phyloP scores from a whole-genome alignment of 2,888 invertebrate species.

The Pristionchus exspectatus region DNA sequence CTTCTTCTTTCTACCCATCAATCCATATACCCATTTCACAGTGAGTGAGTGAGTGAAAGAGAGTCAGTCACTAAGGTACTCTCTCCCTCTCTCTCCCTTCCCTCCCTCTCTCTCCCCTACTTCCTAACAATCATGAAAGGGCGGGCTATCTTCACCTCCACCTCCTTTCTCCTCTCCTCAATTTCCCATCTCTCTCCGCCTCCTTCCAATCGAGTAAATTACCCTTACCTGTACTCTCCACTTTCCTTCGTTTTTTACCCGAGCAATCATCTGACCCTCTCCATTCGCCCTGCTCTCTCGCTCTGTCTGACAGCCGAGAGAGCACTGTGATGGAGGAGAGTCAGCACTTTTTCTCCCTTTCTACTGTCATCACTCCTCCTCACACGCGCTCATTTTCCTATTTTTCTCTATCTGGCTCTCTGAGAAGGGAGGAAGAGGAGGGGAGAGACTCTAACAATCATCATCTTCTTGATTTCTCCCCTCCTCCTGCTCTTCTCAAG shows the following conservation, averaged over 20 bases:
- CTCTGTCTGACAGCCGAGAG: too few relatives aligned
- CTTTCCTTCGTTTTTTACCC: slow-evolving; percentile 1
- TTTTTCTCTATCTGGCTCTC: slow-evolving; percentile 24
- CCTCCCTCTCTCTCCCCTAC: background rate
- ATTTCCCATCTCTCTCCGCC: background rate
- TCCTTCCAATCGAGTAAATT: slow-evolving; percentile 1
- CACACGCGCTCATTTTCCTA: slow-evolving; percentile 20
- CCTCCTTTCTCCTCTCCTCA: slow-evolving; percentile 6
- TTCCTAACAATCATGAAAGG: slow-evolving; percentile 51
- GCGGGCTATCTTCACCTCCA: slow-evolving; percentile 47
- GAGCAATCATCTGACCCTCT: too few relatives aligned
- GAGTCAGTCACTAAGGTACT: slow-evolving; percentile 43
- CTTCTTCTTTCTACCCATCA: slow-evolving; percentile 2
- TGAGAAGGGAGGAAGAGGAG: background rate
- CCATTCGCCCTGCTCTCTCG: too few relatives aligned
- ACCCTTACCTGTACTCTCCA: slow-evolving; percentile 48
- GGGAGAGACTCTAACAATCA: slow-evolving; percentile 43
- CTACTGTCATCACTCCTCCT: background rate
- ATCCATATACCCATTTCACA: slow-evolving; percentile 49
- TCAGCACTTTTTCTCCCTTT: too few relatives aligned
- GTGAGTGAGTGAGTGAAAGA: slow-evolving; percentile 21
- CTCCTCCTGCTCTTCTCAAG: slow-evolving; percentile 38
- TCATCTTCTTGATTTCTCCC: slow-evolving; percentile 42
- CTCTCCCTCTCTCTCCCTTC: background rate
- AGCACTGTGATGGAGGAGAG: too few relatives aligned